Percentiles rank a stretch among this genome's conserved stretches.
These are phyloP conservation scores for Cynopterus sphinx DNA, from an alignment of 2,797 vertebrate species.

Conservation along the genomic window DNA sequence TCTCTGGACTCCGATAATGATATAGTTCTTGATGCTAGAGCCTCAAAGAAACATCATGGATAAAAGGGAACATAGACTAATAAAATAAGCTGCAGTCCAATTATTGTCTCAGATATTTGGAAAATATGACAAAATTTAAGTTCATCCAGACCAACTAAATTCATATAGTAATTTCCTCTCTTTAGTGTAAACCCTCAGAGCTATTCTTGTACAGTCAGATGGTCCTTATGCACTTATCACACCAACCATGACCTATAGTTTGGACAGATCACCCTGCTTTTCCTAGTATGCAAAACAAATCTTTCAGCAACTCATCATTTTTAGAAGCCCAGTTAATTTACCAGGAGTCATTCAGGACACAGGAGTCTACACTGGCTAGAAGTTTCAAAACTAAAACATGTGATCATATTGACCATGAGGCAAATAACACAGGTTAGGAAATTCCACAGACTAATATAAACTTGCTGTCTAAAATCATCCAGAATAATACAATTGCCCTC, in stretches of 20 bases:
- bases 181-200: not conserved
- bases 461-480: not conserved
- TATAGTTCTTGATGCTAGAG: not conserved
- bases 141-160: not conserved
- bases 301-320: not conserved
- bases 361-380: not conserved
- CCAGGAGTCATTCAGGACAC: not conserved
- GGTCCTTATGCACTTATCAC: not conserved
- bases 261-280: not conserved
- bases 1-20: not conserved
- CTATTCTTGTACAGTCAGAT: not conserved
- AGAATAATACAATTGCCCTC: not conserved
- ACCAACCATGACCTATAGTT: not conserved
- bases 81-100: not conserved
- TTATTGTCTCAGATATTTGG: not conserved
- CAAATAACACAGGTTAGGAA: not conserved
- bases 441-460: not conserved
- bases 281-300: not conserved
- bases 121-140: not conserved
- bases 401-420: not conserved
- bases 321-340: not conserved
- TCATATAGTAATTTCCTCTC: not conserved
- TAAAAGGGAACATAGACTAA: not conserved
- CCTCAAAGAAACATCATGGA: not conserved
- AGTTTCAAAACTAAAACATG: conserved; percentile 12